Conservation (phyloP, 2,113 vertebrate genomes). For the Pituophis catenifer region DNA sequence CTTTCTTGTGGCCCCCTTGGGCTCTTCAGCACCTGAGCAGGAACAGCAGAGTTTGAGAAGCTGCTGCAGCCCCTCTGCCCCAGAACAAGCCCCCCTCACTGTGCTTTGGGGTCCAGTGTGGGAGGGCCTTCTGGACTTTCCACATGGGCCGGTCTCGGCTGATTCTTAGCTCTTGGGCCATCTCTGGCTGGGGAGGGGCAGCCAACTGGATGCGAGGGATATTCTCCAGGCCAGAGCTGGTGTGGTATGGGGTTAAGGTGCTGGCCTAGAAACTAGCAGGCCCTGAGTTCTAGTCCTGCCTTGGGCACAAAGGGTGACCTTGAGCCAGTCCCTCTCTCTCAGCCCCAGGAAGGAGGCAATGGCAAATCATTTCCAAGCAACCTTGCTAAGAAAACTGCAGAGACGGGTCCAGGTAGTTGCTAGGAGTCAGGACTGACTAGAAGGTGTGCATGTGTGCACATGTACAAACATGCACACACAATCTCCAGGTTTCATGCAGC, state of each 20-base stretch:
- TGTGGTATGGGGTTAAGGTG: neutral
- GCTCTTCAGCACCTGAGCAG: too few species aligned
- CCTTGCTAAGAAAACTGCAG: neutral
- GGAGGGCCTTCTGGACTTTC: neutral
- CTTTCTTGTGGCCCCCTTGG: too few species aligned
- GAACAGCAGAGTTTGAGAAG: neutral
- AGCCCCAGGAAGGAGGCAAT: neutral
- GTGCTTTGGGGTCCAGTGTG: neutral
- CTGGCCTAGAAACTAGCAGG: neutral
- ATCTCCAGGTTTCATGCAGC: neutral
- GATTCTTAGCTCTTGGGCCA: neutral
- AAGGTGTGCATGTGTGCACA: too few species aligned
- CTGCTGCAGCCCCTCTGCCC: neutral
- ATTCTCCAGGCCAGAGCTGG: too few species aligned
- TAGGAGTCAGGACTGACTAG: too few species aligned
- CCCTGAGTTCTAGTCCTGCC: neutral
- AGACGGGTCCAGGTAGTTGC: too few species aligned
- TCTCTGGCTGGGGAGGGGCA: neutral
- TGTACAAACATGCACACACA: neutral
- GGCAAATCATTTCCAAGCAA: neutral
- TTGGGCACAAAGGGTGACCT: neutral
- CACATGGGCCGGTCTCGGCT: neutral
- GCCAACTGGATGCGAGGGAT: too few species aligned
- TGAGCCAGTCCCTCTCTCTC: neutral
- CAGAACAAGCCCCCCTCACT: neutral